Evolutionary conservation across 1,140 invertebrate genomes (phyloP).

Genomic region (Scylla paramamosain): DNA sequence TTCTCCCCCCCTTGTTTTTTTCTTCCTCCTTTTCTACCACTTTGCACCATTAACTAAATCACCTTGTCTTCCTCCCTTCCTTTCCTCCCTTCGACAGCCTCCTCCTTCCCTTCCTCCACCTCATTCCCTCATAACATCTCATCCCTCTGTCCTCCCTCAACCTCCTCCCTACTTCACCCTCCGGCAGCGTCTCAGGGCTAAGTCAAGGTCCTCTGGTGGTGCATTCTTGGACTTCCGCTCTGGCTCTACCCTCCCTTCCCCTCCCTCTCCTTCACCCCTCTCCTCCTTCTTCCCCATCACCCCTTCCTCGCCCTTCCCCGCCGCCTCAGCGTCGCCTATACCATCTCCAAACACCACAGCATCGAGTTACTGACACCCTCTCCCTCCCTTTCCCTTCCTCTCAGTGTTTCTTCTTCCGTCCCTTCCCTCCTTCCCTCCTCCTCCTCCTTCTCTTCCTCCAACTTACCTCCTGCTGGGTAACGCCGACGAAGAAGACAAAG

Average conservation of each 20-base stretch:
- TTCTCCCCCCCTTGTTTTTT: too few relatives aligned
- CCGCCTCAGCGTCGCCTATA: not conserved
- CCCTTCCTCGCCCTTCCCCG: not conserved
- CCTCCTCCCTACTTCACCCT: not conserved
- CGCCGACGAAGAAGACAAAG: constrained; percentile 17
- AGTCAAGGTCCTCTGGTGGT: not conserved
- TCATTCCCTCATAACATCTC: too few relatives aligned
- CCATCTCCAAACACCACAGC: not conserved
- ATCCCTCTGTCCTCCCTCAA: too few relatives aligned
- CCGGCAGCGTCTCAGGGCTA: not conserved
- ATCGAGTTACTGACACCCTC: constrained; percentile 1
- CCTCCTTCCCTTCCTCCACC: not conserved
- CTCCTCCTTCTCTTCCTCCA: not conserved
- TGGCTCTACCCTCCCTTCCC: not conserved
- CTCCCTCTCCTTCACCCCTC: not conserved
- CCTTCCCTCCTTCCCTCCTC: not conserved
- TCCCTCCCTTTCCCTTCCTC: not conserved
- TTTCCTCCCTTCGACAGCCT: too few relatives aligned
- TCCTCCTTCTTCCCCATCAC: not conserved
- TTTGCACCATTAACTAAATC: too few relatives aligned
- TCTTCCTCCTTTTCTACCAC: too few relatives aligned
- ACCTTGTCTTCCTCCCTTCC: too few relatives aligned
- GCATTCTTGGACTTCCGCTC: not conserved
- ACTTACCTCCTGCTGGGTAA: not conserved
- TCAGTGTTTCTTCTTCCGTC: not conserved